A percentile compares a stretch with the other conserved stretches of the same genome.
These are phyloP conservation scores for Engraulis encrasicolus DNA, from an alignment of 2,113 vertebrate species.

Conservation along the genomic window DNA sequence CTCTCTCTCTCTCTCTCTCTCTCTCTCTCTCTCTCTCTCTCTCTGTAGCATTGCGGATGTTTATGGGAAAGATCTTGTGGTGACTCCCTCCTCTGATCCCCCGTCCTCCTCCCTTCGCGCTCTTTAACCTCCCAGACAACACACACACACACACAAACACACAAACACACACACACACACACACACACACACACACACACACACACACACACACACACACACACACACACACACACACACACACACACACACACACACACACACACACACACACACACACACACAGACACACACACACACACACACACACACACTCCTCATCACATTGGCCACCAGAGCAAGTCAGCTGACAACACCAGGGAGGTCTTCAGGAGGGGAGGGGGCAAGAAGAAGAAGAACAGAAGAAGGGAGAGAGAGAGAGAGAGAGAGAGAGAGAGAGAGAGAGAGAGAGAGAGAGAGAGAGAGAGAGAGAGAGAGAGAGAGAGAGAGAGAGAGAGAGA, in stretches of 20 bases:
- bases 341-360: slow-evolving; percentile 73
- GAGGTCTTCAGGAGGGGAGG: slow-evolving; percentile 55
- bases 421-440: slow-evolving; percentile 33
- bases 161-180: slow-evolving; percentile 41
- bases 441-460: slow-evolving; percentile 45
- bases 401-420: slow-evolving; percentile 24
- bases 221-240: not conserved
- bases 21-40: not conserved
- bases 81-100: slow-evolving; percentile 15
- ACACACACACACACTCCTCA: not conserved
- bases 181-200: not conserved
- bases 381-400: slow-evolving; percentile 24
- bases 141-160: slow-evolving; percentile 43
- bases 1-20: not conserved
- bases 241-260: slow-evolving; percentile 45
- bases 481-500: slow-evolving; percentile 20
- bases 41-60: slow-evolving; percentile 17
- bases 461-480: slow-evolving; percentile 34
- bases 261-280: not conserved
- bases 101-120: slow-evolving; percentile 20
- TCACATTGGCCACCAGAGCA: not conserved
- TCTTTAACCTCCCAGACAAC: slow-evolving; percentile 53
- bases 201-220: slow-evolving; percentile 48
- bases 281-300: slow-evolving; percentile 46
- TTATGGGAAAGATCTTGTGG: slow-evolving; percentile 29